Base-by-base conservation (phyloP, 2,888 invertebrate genomes). In the Dryobotodes eremita region DNA sequence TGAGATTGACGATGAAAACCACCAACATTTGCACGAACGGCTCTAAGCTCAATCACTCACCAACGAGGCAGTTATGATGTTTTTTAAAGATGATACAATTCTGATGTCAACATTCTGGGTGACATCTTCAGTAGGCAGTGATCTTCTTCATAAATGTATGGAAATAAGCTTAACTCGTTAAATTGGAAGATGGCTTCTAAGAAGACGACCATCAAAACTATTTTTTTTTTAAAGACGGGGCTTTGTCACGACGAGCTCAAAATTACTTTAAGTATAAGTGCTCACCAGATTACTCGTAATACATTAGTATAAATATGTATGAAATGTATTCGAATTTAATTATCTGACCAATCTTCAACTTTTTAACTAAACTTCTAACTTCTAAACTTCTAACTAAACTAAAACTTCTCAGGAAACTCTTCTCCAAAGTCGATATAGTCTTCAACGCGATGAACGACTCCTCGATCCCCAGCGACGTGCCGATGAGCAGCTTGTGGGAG, bases 391-490 rank as follows among this genome's bases (percentile, higher is more conserved):
- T n/a, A n/a, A n/a, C n/a, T n/a, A n/a, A n/a, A n/a, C n/a, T n/a
- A n/a, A n/a, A n/a, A n/a, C n/a, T 5, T 53, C 90, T 3, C 92
- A 96, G 96, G 42, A 93, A 91, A 59, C 89, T 95, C 77, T 93
- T 97, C 55, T 84, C 88, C 0, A 96, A 96, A 85, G 71, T 96
- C 0, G 97, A 97, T 85, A 86, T 83, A 20, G 93, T 96, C 0
- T 77, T 97, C 0, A 92, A 94, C 70, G 88, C 94, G 0, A 86
- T 96, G 23, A 84, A 92, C 42, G 92, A 92, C 0, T 81, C 93
- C 0, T 65, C 89, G 0, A 75, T 84, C 0, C 81, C 90, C 15
- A 84, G 87, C 0, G 77, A 85, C 8, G 75, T 91, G 0, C 83
- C 96, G 0, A 87, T 95, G 1, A 91, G 90, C 77, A 79, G 77